Base-by-base conservation (phyloP, 1,140 invertebrate genomes). In the Drusus annulatus region DNA sequence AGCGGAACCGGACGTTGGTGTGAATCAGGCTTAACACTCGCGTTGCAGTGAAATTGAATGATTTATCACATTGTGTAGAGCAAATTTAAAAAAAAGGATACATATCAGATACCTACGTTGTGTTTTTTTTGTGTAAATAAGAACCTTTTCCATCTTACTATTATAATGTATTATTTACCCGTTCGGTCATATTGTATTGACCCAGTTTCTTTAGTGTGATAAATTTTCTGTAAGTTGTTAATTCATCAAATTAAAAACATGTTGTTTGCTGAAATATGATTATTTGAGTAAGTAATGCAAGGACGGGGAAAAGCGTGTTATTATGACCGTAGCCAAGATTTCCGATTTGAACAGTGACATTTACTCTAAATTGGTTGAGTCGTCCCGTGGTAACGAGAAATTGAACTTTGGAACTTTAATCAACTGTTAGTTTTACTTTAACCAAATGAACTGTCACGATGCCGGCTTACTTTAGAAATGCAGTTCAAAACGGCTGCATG, bases 361-460 rank as follows among this genome's bases (percentile, higher is more conserved):
- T 36, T 45, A 45, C 5, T 45, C 10, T 10, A 45, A 1, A 45
- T 45, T 45, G 8, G 36, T 45, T 45, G 25, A 13, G 36, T 23
- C 23, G 62, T 65, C 28, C 13, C 62, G 21, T 28, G 28, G 62
- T 10, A 31, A 65, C n/a, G 25, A 1, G 62, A 65, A 65, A 65
- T 65, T 65, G 15, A 65, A 28, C 62, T 31, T 28, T 25, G 16
- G 4, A 31, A 65, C 25, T 65, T 65, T 65, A 65, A 65, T 65
- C 8, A 36, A 25, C 16, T 31, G 28, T 16, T 28, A 23, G 56
- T 60, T 60, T 23, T 21, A 23, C 56, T 58, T 2, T 60, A 60
- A 60, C 19, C 10, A 60, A 60, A 60, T 60, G 23, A 60, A 60
- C 23, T 23, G 56, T 21, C 56, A 19, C 54, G 31, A 36, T 7